Percentiles rank a stretch among this genome's conserved stretches.
Conservation (phyloP, 2,113 vertebrate genomes). For the Dicerorhinus sumatrensis region DNA sequence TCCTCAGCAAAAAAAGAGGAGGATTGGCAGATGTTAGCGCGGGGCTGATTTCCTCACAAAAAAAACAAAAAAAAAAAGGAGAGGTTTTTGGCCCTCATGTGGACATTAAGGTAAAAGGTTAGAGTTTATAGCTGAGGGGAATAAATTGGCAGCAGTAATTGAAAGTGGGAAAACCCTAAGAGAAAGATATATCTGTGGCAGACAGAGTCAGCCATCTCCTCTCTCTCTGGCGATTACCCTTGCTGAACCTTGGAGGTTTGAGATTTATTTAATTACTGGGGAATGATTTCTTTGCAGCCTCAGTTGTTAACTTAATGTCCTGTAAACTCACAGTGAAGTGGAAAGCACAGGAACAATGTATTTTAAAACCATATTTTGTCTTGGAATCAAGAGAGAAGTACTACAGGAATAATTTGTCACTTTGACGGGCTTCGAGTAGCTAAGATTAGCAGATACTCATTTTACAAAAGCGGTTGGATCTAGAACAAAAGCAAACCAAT, state of each 20-base stretch:
- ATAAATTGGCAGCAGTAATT: neutral
- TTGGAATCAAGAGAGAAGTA: neutral
- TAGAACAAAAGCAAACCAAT: slow-evolving; percentile 23
- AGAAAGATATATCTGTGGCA: neutral
- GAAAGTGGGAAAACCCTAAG: neutral
- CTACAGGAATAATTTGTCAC: neutral
- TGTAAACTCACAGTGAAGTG: neutral
- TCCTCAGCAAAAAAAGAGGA: too few species aligned
- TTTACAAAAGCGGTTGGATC: neutral
- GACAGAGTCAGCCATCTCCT: neutral
- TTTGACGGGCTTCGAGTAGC: neutral
- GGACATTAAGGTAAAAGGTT: neutral
- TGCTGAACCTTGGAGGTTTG: neutral
- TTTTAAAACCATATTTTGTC: slow-evolving; percentile 27
- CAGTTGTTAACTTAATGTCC: neutral
- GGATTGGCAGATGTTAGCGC: too few species aligned
- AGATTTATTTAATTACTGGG: slow-evolving; percentile 2
- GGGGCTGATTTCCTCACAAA: too few species aligned
- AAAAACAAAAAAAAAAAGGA: too few species aligned
- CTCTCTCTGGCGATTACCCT: neutral
- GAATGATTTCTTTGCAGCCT: slow-evolving; percentile 15
- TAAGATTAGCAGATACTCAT: neutral
- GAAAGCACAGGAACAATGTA: neutral
- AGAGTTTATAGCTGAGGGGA: neutral
- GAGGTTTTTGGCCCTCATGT: neutral